phyloP scores from a whole-genome alignment of 2,888 invertebrate genomes.

The Himalopsyche japonica region DNA sequence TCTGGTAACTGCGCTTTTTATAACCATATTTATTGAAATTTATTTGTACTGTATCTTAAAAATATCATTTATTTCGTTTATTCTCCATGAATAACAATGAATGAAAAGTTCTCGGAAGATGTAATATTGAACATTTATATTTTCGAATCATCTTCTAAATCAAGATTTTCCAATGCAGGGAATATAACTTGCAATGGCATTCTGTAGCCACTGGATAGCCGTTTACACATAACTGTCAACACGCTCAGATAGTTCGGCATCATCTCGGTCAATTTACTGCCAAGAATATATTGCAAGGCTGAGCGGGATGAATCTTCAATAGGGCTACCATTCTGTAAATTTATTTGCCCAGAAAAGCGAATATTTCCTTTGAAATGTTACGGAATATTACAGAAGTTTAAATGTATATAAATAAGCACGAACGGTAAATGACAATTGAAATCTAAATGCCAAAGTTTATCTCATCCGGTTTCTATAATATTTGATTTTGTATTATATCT shows the following conservation, averaged over 20 bases:
- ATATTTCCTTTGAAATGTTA: neutral
- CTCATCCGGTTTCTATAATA: neutral
- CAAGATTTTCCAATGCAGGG: too few species aligned
- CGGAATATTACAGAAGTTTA: neutral
- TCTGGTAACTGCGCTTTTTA: too few species aligned
- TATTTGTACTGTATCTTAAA: too few species aligned
- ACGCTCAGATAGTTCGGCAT: neutral
- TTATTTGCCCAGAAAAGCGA: neutral
- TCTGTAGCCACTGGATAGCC: neutral
- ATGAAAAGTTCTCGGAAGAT: too few species aligned
- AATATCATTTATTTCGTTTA: too few species aligned
- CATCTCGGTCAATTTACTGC: neutral
- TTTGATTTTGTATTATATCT: too few species aligned
- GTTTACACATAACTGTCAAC: neutral
- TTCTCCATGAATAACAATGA: too few species aligned
- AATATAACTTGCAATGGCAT: neutral
- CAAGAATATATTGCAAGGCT: neutral
- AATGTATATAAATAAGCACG: neutral
- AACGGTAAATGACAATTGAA: neutral
- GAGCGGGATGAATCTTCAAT: neutral
- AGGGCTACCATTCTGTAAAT: neutral
- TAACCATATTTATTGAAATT: too few species aligned
- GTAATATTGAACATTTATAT: too few species aligned
- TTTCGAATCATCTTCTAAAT: too few species aligned
- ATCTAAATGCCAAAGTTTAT: neutral